phyloP scores from a whole-genome alignment of 2,888 invertebrate genomes.

The Seladonia tumulorum region DNA sequence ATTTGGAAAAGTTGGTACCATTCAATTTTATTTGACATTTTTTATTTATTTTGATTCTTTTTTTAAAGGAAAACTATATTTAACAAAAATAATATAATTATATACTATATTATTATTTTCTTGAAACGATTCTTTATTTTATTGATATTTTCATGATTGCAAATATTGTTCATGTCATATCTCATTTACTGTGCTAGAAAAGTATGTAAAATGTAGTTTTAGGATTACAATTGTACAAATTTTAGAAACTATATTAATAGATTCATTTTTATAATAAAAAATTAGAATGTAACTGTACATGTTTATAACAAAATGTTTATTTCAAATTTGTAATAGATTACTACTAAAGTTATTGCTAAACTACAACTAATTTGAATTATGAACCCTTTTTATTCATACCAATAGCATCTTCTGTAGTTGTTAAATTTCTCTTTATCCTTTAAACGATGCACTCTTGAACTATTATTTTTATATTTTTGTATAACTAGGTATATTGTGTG shows the following conservation, averaged over 20 bases:
- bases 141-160: not conserved
- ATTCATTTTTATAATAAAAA: slow-evolving; percentile 28
- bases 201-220: slow-evolving; percentile 23
- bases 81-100: not conserved
- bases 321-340: not conserved
- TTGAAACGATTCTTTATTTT: not conserved
- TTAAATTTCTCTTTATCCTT: not conserved
- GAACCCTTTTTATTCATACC: not conserved
- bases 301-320: not conserved
- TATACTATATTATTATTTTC: slow-evolving; percentile 7
- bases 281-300: slow-evolving; percentile 8
- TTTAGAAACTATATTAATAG: not conserved
- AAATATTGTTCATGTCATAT: not conserved
- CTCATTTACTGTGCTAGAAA: slow-evolving; percentile 4
- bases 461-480: slow-evolving; percentile 3
- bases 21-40: not conserved
- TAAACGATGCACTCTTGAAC: not conserved
- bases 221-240: slow-evolving; percentile 26
- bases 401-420: not conserved
- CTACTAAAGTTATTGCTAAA: not conserved
- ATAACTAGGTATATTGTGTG: slow-evolving; percentile 3
- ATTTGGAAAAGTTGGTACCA: not conserved
- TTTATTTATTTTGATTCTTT: slow-evolving; percentile 12
- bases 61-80: not conserved
- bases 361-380: not conserved